phyloP scores from a whole-genome alignment of 2,113 vertebrate genomes.

The Tachycineta bicolor region DNA sequence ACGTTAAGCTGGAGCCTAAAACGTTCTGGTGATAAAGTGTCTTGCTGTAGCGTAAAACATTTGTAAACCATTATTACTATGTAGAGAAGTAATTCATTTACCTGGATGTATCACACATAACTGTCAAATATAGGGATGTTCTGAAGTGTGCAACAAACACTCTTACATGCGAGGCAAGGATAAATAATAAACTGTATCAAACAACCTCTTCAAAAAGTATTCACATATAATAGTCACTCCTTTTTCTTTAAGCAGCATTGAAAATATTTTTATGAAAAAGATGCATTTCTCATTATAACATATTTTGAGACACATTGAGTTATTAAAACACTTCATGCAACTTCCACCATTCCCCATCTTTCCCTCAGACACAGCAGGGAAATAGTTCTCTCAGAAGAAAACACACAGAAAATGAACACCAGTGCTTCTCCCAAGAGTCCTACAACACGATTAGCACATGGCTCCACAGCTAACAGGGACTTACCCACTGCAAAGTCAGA shows the following conservation, averaged over 20 bases:
- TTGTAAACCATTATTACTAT: not conserved
- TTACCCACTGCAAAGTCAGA: constrained; percentile 92
- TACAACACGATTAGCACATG: not conserved
- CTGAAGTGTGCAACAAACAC: not conserved
- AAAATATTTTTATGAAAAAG: not conserved
- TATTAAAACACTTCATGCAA: not conserved
- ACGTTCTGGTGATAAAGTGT: not conserved
- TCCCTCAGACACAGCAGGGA: not conserved
- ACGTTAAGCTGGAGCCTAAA: not conserved
- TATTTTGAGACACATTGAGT: not conserved
- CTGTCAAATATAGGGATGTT: not conserved
- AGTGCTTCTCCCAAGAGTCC: not conserved
- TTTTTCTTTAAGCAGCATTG: not conserved
- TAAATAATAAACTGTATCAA: not conserved
- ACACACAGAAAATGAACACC: constrained; percentile 54
- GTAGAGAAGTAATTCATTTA: not conserved
- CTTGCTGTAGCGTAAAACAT: not conserved
- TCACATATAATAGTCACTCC: not conserved
- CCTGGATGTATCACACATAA: not conserved
- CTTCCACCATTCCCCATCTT: not conserved
- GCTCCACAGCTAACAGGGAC: constrained; percentile 25
- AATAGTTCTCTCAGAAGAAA: not conserved
- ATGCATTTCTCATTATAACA: not conserved
- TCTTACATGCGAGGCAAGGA: not conserved
- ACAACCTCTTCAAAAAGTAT: not conserved